Base-by-base conservation (phyloP, 2,888 invertebrate genomes). In the Caenorhabditis sinica region DNA sequence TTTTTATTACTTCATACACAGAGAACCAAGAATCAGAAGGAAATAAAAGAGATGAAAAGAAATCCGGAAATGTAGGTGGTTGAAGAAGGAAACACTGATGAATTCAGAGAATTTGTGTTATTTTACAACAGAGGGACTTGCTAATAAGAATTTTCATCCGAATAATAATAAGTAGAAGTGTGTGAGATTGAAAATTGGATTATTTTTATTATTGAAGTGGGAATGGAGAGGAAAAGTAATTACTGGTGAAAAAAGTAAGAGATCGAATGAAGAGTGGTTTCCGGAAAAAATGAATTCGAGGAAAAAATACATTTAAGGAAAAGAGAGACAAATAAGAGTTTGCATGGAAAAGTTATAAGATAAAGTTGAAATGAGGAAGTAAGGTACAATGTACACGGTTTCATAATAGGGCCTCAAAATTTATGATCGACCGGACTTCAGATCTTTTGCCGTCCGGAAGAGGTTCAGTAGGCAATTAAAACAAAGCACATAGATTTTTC, bases 131-230 rank as follows among this genome's bases (percentile, higher is more conserved):
- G 43, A 45, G 43, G 1, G 15, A 5, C 20, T 9, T 25, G 60
- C 49, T 60, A 72, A 72, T 30, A 73, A 74, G 63, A 43, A 65
- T 61, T 20, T 23, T n/a, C n/a, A n/a, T n/a, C n/a, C n/a, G 36
- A 61, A 33, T 61, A 61, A 9, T 61, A 11, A 33, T 20, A n/a
- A 8, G 66, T 3, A 49, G 68, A 33, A 45, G 17, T 1, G 23
- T 13, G 56, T 6, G 33, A 36, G 33, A 56, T 13, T 36, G 25
- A 36, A 61, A 56, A 56, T 56, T 56, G 56, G 23, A 11, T 49
- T 49, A 9, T 8, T 49, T 49, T 49, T 49, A 49, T 49, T 49
- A 8, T 25, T 25, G 33, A n/a, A 30, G 30, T 11, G 13, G 20
- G 66, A 28, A 45, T 13, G 20, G 33, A 28, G 65, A 65, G 43